These are phyloP conservation scores for Scaptomyza montana DNA, from an alignment of 1,140 invertebrate genomes.

Conservation along the genomic window DNA sequence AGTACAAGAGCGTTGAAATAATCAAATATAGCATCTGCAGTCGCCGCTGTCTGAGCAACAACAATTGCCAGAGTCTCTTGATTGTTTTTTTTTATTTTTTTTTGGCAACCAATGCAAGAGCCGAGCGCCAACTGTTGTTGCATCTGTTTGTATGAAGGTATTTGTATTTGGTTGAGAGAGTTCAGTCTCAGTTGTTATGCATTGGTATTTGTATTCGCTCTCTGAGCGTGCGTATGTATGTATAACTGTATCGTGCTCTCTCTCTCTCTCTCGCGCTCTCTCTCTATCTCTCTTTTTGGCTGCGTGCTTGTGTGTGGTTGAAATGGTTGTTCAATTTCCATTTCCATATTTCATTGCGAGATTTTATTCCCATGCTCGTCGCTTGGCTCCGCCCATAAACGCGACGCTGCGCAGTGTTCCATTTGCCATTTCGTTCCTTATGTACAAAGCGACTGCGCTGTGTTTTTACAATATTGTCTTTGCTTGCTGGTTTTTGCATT, in stretches of 20 bases:
- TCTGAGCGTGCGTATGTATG: slow-evolving; percentile 5
- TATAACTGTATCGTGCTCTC: slow-evolving; percentile 15
- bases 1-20: slow-evolving; percentile 8
- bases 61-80: slow-evolving; percentile 23
- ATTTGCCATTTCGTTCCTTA: slow-evolving; percentile 59
- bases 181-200: slow-evolving; percentile 31
- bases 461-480: slow-evolving; percentile 31
- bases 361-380: slow-evolving; percentile 59
- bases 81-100: background rate
- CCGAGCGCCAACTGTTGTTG: slow-evolving; percentile 35
- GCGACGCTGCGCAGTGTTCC: slow-evolving; percentile 54
- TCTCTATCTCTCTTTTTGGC: slow-evolving; percentile 21
- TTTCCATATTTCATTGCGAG: slow-evolving; percentile 59
- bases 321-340: slow-evolving; percentile 58
- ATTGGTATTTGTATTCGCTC: slow-evolving; percentile 64
- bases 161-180: slow-evolving; percentile 13
- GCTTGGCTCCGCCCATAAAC: slow-evolving; percentile 62
- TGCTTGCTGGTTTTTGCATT: slow-evolving; percentile 31
- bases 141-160: slow-evolving; percentile 24
- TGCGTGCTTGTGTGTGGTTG: slow-evolving; percentile 43
- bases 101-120: slow-evolving; percentile 40
- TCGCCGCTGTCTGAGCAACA: slow-evolving; percentile 36
- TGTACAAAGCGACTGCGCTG: slow-evolving; percentile 45
- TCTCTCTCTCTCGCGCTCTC: slow-evolving; percentile 29
- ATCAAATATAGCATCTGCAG: slow-evolving; percentile 34